phyloP scores from a whole-genome alignment of 2,797 vertebrate species.

The Gymnocypris eckloni region DNA sequence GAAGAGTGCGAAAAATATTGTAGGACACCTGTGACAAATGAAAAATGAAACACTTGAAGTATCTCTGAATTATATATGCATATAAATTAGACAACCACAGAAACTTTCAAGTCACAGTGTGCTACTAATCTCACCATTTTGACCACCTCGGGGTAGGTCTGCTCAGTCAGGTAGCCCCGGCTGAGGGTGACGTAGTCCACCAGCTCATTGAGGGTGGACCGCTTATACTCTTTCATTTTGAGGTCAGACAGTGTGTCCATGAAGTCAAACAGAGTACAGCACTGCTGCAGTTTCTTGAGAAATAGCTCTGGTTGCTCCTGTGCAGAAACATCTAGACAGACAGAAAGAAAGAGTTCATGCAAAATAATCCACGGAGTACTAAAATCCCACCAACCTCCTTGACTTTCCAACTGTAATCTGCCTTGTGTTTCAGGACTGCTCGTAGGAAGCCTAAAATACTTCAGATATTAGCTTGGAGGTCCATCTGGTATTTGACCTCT shows the following conservation, averaged over 20 bases:
- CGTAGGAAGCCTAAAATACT: constrained; percentile 10
- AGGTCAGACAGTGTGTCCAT: constrained; percentile 99
- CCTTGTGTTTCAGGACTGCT: not conserved
- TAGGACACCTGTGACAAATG: constrained; percentile 87
- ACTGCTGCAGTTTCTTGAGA: constrained; percentile 99
- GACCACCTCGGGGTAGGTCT: constrained; percentile 99
- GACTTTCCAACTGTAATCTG: constrained; percentile 2
- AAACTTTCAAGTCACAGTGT: not conserved
- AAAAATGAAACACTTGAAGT: not conserved
- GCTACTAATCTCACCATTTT: constrained; percentile 90
- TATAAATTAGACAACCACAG: not conserved
- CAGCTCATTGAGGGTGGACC: constrained; percentile 99
- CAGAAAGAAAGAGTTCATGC: not conserved
- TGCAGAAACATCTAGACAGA: constrained; percentile 89
- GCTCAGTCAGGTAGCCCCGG: constrained; percentile 98
- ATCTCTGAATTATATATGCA: not conserved
- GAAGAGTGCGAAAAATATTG: constrained; percentile 99
- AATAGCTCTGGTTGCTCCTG: constrained; percentile 99
- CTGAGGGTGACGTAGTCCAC: constrained; percentile 99
- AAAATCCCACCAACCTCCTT: not conserved
- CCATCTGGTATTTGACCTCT: constrained; percentile 12
- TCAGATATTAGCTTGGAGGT: constrained; percentile 7
- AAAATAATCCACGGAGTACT: not conserved
- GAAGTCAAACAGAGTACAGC: constrained; percentile 99
- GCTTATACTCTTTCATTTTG: constrained; percentile 99